A percentile compares a stretch with the other conserved stretches of the same genome.
Conservation (phyloP, 2,113 vertebrate species). For the Paralichthys olivaceus region DNA sequence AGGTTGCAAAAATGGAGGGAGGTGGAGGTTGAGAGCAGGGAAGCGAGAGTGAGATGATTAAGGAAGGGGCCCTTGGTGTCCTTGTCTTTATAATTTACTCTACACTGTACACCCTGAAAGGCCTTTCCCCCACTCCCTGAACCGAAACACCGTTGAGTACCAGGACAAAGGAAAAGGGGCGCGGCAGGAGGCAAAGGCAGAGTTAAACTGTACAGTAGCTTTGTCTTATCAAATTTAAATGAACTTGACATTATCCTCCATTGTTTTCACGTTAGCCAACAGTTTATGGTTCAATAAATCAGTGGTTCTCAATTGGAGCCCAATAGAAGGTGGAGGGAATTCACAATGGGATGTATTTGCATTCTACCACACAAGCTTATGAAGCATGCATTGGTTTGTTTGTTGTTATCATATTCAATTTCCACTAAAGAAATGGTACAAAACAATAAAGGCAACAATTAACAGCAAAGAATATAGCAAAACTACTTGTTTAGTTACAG, state of each 20-base stretch:
- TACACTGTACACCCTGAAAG: conserved; percentile 59
- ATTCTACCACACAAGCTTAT: no score
- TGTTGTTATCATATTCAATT: background rate
- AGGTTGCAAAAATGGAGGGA: conserved; percentile 20
- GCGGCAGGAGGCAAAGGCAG: conserved; percentile 15
- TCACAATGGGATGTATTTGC: background rate
- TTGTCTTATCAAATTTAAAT: conserved; percentile 21
- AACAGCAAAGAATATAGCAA: background rate
- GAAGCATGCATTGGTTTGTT: no score
- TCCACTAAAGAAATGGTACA: background rate
- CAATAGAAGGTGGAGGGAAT: background rate
- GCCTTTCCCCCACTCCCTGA: conserved; percentile 44
- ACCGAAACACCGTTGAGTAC: conserved; percentile 43
- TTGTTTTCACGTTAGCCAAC: conserved; percentile 28
- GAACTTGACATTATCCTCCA: conserved; percentile 28
- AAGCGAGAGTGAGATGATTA: conserved; percentile 33
- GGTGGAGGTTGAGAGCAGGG: background rate
- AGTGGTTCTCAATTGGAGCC: conserved; percentile 8
- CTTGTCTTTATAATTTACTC: conserved; percentile 76
- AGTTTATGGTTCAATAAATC: conserved; percentile 40
- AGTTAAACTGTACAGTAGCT: background rate
- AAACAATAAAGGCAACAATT: background rate
- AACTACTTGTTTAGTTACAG: background rate
- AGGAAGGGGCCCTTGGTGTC: conserved; percentile 55
- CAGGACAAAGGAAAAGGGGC: conserved; percentile 30